These are phyloP conservation scores for Apamea anceps DNA, from an alignment of 2,888 invertebrate genomes.

Conservation along the genomic window DNA sequence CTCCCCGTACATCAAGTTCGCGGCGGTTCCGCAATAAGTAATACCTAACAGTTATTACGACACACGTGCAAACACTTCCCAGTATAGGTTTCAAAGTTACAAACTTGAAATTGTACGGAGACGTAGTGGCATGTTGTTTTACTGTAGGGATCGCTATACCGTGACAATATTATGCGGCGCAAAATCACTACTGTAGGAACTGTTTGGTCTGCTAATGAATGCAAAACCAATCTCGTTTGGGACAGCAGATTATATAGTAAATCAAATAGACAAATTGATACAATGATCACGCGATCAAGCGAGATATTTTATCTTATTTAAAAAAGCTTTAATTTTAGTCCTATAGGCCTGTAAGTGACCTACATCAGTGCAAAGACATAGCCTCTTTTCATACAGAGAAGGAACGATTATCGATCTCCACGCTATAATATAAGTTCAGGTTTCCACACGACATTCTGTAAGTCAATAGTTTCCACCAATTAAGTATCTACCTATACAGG, in stretches of 20 bases:
- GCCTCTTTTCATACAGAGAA: neutral
- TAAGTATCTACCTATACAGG: too few relatives aligned
- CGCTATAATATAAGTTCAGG: neutral
- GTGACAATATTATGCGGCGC: neutral
- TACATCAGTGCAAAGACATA: neutral
- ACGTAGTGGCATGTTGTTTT: constrained; percentile 26
- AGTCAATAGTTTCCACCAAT: neutral
- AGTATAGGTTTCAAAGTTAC: constrained; percentile 54
- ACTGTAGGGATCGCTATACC: constrained; percentile 12
- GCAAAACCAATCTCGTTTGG: constrained; percentile 14
- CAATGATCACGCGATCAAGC: neutral
- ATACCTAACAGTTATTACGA: constrained; percentile 63
- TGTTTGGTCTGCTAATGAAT: constrained; percentile 17
- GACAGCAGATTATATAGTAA: neutral
- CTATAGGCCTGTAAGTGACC: too few relatives aligned
- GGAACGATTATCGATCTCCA: neutral
- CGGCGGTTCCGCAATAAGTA: constrained; percentile 57
- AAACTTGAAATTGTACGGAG: constrained; percentile 49
- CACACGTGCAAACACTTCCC: constrained; percentile 54
- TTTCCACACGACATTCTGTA: neutral
- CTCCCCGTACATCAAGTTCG: constrained; percentile 52
- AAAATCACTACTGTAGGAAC: constrained; percentile 20
- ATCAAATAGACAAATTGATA: neutral
- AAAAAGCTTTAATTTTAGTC: neutral
- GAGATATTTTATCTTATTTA: neutral